A percentile compares a stretch with the other conserved stretches of the same genome.
Evolutionary conservation across 2,797 vertebrate genomes (phyloP).

Genomic region (Spea hammondii): DNA sequence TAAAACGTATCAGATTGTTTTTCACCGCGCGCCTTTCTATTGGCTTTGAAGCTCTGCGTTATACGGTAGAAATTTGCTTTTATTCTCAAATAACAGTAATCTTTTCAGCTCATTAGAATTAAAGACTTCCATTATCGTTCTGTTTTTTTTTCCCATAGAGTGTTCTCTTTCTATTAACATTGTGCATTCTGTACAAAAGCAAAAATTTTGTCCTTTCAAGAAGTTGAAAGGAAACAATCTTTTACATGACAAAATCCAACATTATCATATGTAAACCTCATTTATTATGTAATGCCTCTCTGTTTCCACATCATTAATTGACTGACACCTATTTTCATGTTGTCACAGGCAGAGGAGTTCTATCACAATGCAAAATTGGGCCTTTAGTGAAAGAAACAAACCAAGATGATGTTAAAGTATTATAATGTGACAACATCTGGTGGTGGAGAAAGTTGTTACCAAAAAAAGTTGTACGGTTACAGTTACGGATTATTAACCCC

Average conservation of each 20-base stretch:
- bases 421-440: slow-evolving; percentile 16
- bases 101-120: slow-evolving; percentile 62
- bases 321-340: slow-evolving; percentile 69
- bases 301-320: slow-evolving; percentile 73
- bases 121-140: slow-evolving; percentile 66
- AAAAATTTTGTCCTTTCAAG: slow-evolving; percentile 67
- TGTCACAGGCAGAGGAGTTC: slow-evolving; percentile 58
- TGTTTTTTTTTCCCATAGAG: slow-evolving; percentile 43
- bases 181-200: slow-evolving; percentile 62
- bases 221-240: slow-evolving; percentile 65
- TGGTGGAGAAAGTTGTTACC: neutral
- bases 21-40: neutral
- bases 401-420: neutral
- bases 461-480: no score
- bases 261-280: slow-evolving; percentile 73
- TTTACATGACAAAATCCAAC: slow-evolving; percentile 68
- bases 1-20: slow-evolving; percentile 28
- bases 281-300: slow-evolving; percentile 68
- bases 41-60: slow-evolving; percentile 52
- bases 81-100: slow-evolving; percentile 63
- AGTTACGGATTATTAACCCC: no score
- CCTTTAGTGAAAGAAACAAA: slow-evolving; percentile 17
- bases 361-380: slow-evolving; percentile 56
- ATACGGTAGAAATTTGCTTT: slow-evolving; percentile 53
- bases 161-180: slow-evolving; percentile 66